Percentiles rank a stretch among this genome's conserved stretches.
These are phyloP conservation scores for Cottus gobio DNA, from an alignment of 2,113 vertebrate species.

Conservation along the genomic window DNA sequence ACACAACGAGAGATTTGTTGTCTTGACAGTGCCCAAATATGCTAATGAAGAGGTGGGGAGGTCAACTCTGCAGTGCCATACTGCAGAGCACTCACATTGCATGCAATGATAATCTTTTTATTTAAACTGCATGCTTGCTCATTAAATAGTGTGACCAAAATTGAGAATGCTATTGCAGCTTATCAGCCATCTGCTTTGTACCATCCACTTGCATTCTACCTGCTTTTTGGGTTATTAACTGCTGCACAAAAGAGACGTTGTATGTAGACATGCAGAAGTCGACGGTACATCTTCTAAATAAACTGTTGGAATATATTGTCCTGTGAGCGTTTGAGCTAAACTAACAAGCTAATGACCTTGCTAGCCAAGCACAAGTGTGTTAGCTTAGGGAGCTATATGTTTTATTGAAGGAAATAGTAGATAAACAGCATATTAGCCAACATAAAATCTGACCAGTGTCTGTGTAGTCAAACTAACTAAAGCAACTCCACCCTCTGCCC, in stretches of 20 bases:
- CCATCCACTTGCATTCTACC: background rate
- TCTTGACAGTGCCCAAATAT: background rate
- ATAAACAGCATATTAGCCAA: too few relatives aligned
- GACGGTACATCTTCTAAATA: background rate
- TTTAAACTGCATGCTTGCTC: background rate
- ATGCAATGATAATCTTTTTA: background rate
- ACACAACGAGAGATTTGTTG: background rate
- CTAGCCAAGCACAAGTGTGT: background rate
- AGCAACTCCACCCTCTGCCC: background rate
- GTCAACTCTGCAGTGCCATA: background rate
- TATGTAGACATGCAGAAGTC: background rate
- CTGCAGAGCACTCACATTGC: background rate
- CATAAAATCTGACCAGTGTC: too few relatives aligned
- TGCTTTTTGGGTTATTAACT: background rate
- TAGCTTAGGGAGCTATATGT: background rate
- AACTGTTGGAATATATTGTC: background rate
- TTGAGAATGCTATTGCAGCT: background rate
- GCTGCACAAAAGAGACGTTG: background rate
- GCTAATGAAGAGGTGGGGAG: background rate
- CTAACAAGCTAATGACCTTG: background rate
- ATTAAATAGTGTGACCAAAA: constrained; percentile 4
- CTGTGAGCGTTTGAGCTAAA: too few relatives aligned
- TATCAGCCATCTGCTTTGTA: background rate
- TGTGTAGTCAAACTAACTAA: background rate
- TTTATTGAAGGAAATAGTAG: background rate